These are phyloP conservation scores for Habroteleia sp. DNA, from an alignment of 2,888 invertebrate species.

Conservation along the genomic window DNA sequence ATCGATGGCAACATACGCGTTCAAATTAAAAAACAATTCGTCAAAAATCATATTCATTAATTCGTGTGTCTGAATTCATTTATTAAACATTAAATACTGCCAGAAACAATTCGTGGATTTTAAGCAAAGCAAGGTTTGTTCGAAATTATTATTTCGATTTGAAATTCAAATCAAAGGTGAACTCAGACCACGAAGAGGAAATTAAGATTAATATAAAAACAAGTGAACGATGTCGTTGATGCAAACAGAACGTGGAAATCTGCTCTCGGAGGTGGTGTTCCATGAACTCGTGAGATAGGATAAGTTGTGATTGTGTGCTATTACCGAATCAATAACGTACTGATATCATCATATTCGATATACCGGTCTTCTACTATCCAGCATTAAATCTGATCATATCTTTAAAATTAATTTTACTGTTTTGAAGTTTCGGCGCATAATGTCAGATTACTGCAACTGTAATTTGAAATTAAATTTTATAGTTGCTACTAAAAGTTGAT, in stretches of 20 bases:
- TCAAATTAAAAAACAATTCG: constrained; percentile 25
- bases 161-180: too few species aligned
- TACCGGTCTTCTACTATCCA: background rate
- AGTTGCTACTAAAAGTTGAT: too few species aligned
- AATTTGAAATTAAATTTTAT: background rate
- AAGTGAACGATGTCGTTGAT: constrained; percentile 17
- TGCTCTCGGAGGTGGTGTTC: constrained; percentile 15
- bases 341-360: constrained; percentile 7
- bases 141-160: too few species aligned
- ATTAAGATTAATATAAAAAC: constrained; percentile 6
- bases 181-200: too few species aligned
- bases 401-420: background rate
- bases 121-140: too few species aligned
- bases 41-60: constrained; percentile 18
- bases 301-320: constrained; percentile 18
- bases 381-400: background rate
- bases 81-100: constrained; percentile 8
- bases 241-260: constrained; percentile 17
- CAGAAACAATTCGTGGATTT: too few species aligned
- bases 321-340: constrained; percentile 13
- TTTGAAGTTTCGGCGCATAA: background rate
- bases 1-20: constrained; percentile 30
- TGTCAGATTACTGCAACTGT: background rate
- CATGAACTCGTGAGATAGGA: constrained; percentile 23
- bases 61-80: constrained; percentile 13